Evolutionary conservation across 2,888 invertebrate species (phyloP).

Genomic region (Chesias legatella): DNA sequence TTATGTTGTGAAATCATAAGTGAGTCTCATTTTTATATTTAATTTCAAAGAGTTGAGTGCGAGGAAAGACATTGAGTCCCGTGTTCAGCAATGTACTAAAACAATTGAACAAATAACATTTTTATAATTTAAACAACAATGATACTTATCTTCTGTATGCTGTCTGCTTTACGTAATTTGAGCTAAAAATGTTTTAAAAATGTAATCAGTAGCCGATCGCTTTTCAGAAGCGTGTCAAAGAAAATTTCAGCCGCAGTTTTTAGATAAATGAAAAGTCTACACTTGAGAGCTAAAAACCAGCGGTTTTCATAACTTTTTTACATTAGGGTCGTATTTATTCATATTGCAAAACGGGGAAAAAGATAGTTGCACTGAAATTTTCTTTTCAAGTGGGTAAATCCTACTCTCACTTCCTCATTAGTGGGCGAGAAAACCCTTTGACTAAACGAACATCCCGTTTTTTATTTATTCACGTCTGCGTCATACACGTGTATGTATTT

Average conservation of each 20-base stretch:
- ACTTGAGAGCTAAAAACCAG: constrained; percentile 12
- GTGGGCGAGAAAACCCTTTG: constrained; percentile 49
- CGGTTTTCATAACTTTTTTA: constrained; percentile 18
- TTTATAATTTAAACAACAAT: too few species aligned
- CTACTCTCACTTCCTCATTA: constrained; percentile 61
- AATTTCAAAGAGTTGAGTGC: too few species aligned
- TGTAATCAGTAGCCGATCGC: too few species aligned
- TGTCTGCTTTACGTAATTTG: too few species aligned
- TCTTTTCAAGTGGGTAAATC: constrained; percentile 56
- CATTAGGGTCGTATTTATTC: constrained; percentile 39
- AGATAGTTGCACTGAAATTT: constrained; percentile 54
- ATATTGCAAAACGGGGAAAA: constrained; percentile 46
- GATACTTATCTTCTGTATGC: too few species aligned
- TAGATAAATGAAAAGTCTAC: constrained; percentile 8
- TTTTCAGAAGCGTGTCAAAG: too few species aligned
- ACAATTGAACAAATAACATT: too few species aligned
- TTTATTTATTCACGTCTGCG: constrained; percentile 36
- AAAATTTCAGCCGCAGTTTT: constrained; percentile 2
- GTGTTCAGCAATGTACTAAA: too few species aligned
- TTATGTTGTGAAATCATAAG: too few species aligned
- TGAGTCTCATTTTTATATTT: too few species aligned
- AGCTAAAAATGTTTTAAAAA: too few species aligned
- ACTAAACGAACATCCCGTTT: constrained; percentile 53
- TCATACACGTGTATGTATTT: constrained; percentile 31
- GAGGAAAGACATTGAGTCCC: too few species aligned